Base-by-base conservation (phyloP, 2,797 vertebrate species). In the Vultur gryphus region DNA sequence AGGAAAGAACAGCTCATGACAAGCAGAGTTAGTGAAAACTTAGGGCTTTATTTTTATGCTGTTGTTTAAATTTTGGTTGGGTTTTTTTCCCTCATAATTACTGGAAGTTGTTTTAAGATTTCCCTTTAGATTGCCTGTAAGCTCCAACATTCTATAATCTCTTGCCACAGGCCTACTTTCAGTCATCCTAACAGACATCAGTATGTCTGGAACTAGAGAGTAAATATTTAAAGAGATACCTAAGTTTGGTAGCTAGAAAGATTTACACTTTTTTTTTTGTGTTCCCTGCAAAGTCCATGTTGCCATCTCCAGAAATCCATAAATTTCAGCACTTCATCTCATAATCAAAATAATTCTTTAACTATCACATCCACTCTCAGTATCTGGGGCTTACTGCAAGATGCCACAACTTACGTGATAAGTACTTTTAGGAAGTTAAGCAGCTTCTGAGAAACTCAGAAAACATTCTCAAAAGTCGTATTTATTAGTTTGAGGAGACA, bases 1-100 rank as follows among this genome's bases (percentile, higher is more conserved):
- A 96, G 59, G 57, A 93, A 94, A 95, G 90, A 95, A 94, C 33
- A 97, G 94, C 55, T 94, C 73, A 83, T 92, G 75, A 96, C 90
- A 97, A 92, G 91, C 18, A 87, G 39, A 76, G 91, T 95, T 97
- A 95, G 94, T 95, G 86, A 92, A 95, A 95, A 90, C 20, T 33
- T 19, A 49, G 28, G 19, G 21, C 11, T 87, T 95, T 39, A 70
- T 84, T 91, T 79, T 82, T 80, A 65, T 29, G 26, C 35, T 48
- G 31, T 9, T 64, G 16, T 70, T 87, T 24, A 78, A 49, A 23
- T 41, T n/a, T 54, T 49, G 15, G 14, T 14, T 54, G 16, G 18
- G 20, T 31, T 65, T 31, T 28, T n/a, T 61, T 54, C 10, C 1
- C 6, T 12, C 33, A 4, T 31, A 69, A 67, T 69, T 76, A 61